These are phyloP conservation scores for Monochamus alternatus DNA, from an alignment of 2,888 invertebrate species.

Conservation along the genomic window DNA sequence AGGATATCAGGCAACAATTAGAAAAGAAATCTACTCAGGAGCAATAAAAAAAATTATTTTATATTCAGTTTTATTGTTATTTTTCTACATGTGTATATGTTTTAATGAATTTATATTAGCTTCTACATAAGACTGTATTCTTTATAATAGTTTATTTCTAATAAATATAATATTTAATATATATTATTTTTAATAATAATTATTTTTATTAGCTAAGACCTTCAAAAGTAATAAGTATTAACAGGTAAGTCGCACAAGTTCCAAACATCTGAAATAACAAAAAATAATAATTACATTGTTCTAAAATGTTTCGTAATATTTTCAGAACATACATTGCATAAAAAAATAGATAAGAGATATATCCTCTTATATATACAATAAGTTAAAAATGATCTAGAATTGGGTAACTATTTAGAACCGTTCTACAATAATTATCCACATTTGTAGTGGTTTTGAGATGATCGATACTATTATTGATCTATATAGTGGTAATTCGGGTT, in stretches of 20 bases:
- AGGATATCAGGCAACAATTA: background rate
- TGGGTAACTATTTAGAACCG: no score
- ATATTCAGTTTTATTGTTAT: background rate
- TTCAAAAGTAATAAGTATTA: constrained; percentile 41
- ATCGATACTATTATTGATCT: no score
- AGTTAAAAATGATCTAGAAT: no score
- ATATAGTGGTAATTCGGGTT: no score
- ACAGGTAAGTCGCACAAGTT: constrained; percentile 39
- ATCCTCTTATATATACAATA: no score
- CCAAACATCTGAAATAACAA: constrained; percentile 40
- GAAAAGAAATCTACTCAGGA: background rate
- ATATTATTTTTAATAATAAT: background rate
- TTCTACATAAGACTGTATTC: constrained; percentile 36
- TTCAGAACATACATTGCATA: background rate
- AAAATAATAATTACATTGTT: no score
- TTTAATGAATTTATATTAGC: no score
- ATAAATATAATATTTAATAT: background rate
- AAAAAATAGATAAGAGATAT: no score
- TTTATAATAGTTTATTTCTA: constrained; percentile 21
- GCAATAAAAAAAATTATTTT: background rate
- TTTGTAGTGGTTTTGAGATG: no score
- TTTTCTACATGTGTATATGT: constrained; percentile 21
- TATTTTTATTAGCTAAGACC: background rate
- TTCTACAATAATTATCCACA: no score
- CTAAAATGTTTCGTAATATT: no score